These are phyloP conservation scores for Magallana angulata DNA, from an alignment of 1,140 invertebrate species.

Conservation along the genomic window DNA sequence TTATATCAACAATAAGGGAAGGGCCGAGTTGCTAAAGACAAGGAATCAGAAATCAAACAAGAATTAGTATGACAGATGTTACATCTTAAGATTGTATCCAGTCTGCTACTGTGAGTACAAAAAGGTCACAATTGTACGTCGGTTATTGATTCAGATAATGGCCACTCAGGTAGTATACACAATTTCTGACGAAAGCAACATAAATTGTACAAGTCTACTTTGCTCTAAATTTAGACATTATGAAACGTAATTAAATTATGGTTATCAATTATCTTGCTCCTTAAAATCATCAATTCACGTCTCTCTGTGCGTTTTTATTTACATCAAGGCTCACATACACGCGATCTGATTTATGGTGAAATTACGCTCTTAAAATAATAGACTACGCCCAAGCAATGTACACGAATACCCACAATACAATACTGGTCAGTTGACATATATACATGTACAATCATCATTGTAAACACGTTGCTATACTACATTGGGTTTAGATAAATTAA, in stretches of 20 bases:
- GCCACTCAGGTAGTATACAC: too few relatives aligned
- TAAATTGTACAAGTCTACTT: neutral
- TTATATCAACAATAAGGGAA: neutral
- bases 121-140: neutral
- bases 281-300: neutral
- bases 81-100: neutral
- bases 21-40: neutral
- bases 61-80: neutral
- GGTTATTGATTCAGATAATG: neutral
- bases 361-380: too few relatives aligned
- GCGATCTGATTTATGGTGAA: too few relatives aligned
- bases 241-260: neutral
- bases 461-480: too few relatives aligned
- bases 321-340: too few relatives aligned
- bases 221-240: neutral
- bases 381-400: too few relatives aligned
- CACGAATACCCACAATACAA: too few relatives aligned
- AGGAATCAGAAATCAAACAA: neutral
- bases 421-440: too few relatives aligned
- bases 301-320: neutral
- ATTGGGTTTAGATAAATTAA: too few relatives aligned
- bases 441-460: too few relatives aligned
- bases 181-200: neutral
- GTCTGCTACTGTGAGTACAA: neutral
- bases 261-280: too few relatives aligned